Conservation (phyloP, 2,888 invertebrate species). For the Oasisia sp. region DNA sequence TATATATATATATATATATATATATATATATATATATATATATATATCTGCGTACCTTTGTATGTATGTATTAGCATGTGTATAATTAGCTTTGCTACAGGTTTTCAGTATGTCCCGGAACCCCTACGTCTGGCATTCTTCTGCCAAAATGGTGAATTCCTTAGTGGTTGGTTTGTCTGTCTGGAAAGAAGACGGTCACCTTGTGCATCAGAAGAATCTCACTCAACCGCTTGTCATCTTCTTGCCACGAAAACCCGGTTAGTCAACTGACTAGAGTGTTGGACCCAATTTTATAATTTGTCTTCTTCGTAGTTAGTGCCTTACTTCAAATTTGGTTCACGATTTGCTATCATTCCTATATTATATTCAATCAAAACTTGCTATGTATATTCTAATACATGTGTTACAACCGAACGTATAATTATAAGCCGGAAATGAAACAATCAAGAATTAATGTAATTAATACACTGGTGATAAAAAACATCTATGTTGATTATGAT, state of each 20-base stretch:
- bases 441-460: no score
- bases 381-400: no score
- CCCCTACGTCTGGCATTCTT: not conserved
- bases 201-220: not conserved
- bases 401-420: no score
- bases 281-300: not conserved
- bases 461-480: no score
- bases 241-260: not conserved
- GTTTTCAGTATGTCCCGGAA: not conserved
- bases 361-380: no score
- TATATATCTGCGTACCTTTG: no score
- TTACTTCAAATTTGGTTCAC: not conserved
- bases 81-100: not conserved
- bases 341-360: no score
- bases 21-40: no score
- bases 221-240: slow-evolving; percentile 1
- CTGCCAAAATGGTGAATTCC: not conserved
- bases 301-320: not conserved
- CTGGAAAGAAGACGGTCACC: not conserved
- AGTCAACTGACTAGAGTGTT: not conserved
- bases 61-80: not conserved
- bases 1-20: no score
- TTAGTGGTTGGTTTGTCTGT: not conserved
- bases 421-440: no score
- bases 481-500: no score